These are phyloP conservation scores for Sciaenops ocellatus DNA, from an alignment of 2,797 vertebrate genomes.

Conservation along the genomic window DNA sequence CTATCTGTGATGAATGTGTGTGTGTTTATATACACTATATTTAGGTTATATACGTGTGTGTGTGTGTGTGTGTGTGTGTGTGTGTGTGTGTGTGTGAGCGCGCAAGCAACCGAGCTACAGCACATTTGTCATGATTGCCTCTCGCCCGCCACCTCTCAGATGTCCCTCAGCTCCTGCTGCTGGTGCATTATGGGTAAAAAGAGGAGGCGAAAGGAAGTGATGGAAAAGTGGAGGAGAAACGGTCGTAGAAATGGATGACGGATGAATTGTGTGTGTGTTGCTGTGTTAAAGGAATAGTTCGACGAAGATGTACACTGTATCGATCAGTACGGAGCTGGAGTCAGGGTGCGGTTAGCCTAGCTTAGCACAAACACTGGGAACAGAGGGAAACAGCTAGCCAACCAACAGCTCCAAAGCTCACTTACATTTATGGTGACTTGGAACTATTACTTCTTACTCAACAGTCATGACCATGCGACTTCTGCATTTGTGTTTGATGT, in stretches of 20 bases:
- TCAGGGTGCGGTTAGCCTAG: not conserved
- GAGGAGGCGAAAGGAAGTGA: slow-evolving; percentile 19
- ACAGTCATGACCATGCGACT: too few species aligned
- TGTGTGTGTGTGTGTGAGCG: not conserved
- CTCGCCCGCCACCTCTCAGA: slow-evolving; percentile 84
- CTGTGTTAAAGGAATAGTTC: not conserved
- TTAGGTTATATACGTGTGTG: not conserved
- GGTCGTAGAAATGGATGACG: not conserved
- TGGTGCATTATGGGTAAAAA: slow-evolving; percentile 82
- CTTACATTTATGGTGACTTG: too few species aligned
- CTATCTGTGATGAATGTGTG: slow-evolving; percentile 69
- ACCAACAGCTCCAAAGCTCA: not conserved
- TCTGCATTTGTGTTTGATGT: too few species aligned
- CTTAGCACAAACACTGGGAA: slow-evolving; percentile 10
- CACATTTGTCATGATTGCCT: slow-evolving; percentile 55
- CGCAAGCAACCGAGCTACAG: not conserved
- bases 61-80: slow-evolving; percentile 24
- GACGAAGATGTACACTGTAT: too few species aligned
- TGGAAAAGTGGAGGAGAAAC: not conserved
- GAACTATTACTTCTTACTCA: too few species aligned
- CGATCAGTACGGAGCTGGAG: not conserved
- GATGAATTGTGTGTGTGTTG: not conserved
- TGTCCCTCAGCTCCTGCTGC: slow-evolving; percentile 75
- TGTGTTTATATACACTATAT: too few species aligned
- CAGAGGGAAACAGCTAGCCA: not conserved